Percentiles rank a stretch among this genome's conserved stretches.
These are phyloP conservation scores for Odontophorus gujanensis DNA, from an alignment of 2,113 vertebrate species.

Conservation along the genomic window DNA sequence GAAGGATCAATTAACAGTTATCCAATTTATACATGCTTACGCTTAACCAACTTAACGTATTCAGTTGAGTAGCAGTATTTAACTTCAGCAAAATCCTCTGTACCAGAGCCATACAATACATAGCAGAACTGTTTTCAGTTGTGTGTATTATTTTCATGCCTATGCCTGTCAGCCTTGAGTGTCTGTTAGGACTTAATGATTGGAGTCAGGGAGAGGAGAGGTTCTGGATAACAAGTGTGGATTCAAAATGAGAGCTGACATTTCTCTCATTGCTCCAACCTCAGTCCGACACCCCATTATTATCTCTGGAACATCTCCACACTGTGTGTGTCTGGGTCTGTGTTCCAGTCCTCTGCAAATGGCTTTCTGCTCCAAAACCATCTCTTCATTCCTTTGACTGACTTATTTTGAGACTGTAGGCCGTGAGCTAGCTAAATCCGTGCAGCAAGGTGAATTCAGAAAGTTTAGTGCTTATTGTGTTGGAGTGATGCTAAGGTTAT, in stretches of 20 bases:
- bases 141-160: neutral
- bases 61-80: neutral
- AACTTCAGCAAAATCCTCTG: neutral
- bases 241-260: neutral
- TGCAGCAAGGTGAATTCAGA: neutral
- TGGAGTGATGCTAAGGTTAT: neutral
- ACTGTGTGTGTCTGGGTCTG: neutral
- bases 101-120: too few species aligned
- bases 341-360: rapidly evolving
- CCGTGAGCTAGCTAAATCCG: neutral
- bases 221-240: neutral
- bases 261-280: neutral
- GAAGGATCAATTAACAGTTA: neutral
- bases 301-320: rapidly evolving
- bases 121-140: neutral
- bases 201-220: neutral
- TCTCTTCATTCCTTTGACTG: rapidly evolving
- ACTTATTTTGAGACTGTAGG: neutral
- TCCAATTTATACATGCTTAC: neutral
- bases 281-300: neutral
- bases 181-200: neutral
- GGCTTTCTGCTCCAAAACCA: neutral
- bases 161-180: neutral
- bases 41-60: neutral
- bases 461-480: neutral